Conservation (phyloP, 1,140 invertebrate species). For the Listronotus oregonensis region DNA sequence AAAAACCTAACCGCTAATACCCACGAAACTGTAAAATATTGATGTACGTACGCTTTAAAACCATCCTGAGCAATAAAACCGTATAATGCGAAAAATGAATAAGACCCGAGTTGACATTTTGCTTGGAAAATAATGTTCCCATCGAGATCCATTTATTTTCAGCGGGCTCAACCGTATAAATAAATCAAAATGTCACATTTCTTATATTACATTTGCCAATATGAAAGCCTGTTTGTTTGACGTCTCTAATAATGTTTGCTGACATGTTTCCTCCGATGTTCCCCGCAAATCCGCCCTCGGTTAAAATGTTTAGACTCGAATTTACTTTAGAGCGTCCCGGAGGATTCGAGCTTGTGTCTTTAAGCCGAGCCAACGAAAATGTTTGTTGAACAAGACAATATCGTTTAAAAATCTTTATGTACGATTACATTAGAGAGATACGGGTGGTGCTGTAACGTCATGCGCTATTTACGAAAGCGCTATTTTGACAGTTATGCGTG, state of each 20-base stretch:
- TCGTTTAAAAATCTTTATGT: not conserved
- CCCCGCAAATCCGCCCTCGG: constrained; percentile 43
- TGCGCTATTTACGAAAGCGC: too few relatives aligned
- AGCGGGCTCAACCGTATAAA: constrained; percentile 44
- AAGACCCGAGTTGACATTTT: constrained; percentile 32
- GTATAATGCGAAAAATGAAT: constrained; percentile 12
- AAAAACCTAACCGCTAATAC: too few relatives aligned
- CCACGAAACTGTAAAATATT: not conserved
- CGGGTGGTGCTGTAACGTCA: too few relatives aligned
- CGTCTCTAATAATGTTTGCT: constrained; percentile 53
- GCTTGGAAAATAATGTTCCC: constrained; percentile 33
- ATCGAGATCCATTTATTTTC: constrained; percentile 26
- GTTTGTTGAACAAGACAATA: constrained; percentile 22
- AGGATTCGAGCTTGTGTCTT: constrained; percentile 35
- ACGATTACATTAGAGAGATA: too few relatives aligned
- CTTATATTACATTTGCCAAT: constrained; percentile 51
- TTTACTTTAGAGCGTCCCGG: constrained; percentile 48
- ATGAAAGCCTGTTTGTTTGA: constrained; percentile 49
- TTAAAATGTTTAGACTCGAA: constrained; percentile 55
- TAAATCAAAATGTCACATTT: constrained; percentile 51
- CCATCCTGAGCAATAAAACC: constrained; percentile 14
- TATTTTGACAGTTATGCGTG: too few relatives aligned
- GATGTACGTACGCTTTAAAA: not conserved
- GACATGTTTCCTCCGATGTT: constrained; percentile 47
- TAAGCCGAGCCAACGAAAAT: constrained; percentile 20